A percentile compares a stretch with the other conserved stretches of the same genome.
Conservation (phyloP, 2,113 vertebrate species). For the Eira barbara region DNA sequence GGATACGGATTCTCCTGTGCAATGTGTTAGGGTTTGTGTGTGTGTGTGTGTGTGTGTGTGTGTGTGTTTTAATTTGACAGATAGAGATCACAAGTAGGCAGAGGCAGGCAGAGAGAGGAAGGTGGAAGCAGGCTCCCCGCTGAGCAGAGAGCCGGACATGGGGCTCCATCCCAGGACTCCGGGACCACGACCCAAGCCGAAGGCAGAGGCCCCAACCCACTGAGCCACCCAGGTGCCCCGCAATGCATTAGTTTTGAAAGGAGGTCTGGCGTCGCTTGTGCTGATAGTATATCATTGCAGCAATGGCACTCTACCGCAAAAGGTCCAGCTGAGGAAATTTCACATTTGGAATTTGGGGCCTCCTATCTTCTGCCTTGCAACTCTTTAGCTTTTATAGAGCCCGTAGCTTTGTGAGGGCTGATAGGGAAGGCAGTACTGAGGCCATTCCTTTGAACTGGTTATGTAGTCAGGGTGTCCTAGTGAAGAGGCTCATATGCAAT, state of each 20-base stretch:
- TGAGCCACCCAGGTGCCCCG: no score
- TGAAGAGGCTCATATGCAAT: neutral
- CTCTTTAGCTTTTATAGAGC: neutral
- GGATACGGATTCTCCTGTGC: neutral
- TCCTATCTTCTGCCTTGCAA: neutral
- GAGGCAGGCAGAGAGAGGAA: no score
- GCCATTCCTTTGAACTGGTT: neutral
- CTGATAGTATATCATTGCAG: neutral
- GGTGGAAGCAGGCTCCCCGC: no score
- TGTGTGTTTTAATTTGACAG: no score
- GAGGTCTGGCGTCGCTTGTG: neutral
- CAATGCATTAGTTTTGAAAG: neutral
- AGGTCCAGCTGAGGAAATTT: neutral
- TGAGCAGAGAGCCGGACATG: no score
- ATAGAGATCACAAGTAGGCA: no score
- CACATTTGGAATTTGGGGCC: neutral
- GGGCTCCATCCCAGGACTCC: no score
- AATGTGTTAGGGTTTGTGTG: no score
- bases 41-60: no score
- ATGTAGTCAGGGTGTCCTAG: neutral
- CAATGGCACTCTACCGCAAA: neutral
- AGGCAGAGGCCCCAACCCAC: no score
- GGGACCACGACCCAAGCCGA: no score
- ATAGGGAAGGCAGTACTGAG: neutral
- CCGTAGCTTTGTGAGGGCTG: neutral